Base-by-base conservation (phyloP, 2,113 vertebrate species). In the Nettapus auritus region DNA sequence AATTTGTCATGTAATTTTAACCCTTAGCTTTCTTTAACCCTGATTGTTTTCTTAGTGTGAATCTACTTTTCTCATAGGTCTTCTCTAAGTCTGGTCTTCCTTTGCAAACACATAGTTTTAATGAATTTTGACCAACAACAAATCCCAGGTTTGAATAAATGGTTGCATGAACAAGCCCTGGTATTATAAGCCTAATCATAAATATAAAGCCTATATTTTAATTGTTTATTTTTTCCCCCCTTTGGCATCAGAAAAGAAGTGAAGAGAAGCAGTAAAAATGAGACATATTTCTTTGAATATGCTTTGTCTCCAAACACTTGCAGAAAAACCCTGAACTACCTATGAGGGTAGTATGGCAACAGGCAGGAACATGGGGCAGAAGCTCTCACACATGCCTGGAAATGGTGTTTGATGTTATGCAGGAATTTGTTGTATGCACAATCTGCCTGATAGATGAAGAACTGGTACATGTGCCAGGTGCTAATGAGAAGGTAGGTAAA, bases 401-500 rank as follows among this genome's bases (percentile, higher is more conserved):
- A 69, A 48, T 0, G 4, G n/a, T 28, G 46, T 88, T 91, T 85
- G 82, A 94, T 89, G 70, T 29, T 26, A 28, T 40, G 67, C 57
- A 48, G 82, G 62, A 91, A 56, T 53, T 81, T 1, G 8, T 74
- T 64, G 14, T 22, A 21, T 12, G 56, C 3, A 5, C 57, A 50
- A 56, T 81, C 82, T 97, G 90, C 92, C 79, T 7, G 23, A 73
- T 56, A 89, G 78, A 46, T 0, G 0, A 71, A 28, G 36, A 31
- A 57, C 28, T 0, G 0, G 74, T 59, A 63, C 6, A 69, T 38
- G 38, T 36, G 73, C 40, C 80, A 81, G 57, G 26, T 0, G 1
- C 62, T 87, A 31, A n/a, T 0, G 2, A 38, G 44, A 34, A 26
- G 0, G 2, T 31, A 63, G n/a, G 33, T 42, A 34, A 36, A 52